Evolutionary conservation across 2,888 invertebrate species (phyloP).

Genomic region (Parthenolecanium corni): DNA sequence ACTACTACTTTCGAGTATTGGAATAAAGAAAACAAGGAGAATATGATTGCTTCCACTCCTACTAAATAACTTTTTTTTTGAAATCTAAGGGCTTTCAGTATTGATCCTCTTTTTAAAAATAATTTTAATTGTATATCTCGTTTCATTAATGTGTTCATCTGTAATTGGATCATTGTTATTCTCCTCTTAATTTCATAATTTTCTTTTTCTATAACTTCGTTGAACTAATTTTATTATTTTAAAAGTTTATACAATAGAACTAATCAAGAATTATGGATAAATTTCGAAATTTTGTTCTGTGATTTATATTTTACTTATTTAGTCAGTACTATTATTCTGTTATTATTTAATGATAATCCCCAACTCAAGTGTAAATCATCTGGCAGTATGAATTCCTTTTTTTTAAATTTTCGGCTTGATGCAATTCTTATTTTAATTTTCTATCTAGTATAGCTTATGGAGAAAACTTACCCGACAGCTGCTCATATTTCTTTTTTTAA

Average conservation of each 20-base stretch:
- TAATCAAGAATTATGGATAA: background rate
- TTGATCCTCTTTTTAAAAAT: background rate
- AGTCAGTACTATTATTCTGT: background rate
- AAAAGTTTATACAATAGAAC: background rate
- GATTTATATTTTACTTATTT: background rate
- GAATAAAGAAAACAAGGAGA: constrained; percentile 9
- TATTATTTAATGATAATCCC: background rate
- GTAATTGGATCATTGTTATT: background rate
- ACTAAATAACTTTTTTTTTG: background rate
- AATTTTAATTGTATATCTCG: background rate
- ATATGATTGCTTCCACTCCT: constrained; percentile 10
- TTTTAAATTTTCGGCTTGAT: no score
- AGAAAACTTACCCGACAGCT: no score
- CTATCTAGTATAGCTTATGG: no score
- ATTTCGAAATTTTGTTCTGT: background rate
- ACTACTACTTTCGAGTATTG: constrained; percentile 3
- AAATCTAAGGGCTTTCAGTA: background rate
- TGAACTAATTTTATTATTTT: background rate
- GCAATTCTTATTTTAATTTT: no score
- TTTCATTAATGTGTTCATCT: background rate
- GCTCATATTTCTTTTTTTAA: no score
- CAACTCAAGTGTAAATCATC: no score
- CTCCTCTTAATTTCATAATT: background rate
- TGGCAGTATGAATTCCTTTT: no score
- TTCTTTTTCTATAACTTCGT: constrained; percentile 10